Evolutionary conservation across 1,140 invertebrate genomes (phyloP).

Genomic region (Panagrolaimus sp.): DNA sequence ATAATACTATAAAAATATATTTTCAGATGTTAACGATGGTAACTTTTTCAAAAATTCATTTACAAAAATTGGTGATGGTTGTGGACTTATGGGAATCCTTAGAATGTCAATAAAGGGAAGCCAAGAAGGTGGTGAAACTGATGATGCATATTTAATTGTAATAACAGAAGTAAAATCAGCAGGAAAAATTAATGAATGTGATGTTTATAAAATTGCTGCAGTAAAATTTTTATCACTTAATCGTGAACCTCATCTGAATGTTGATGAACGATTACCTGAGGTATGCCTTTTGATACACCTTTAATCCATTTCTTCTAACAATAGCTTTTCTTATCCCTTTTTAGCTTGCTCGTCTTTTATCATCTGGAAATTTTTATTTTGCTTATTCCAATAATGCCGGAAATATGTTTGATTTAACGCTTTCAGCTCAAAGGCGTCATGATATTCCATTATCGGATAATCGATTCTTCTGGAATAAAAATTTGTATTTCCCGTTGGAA

Average conservation of each 20-base stretch:
- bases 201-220: constrained; percentile 52
- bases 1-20: too few relatives aligned
- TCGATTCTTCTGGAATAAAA: constrained; percentile 50
- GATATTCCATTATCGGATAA: constrained; percentile 25
- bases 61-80: constrained; percentile 49
- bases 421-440: constrained; percentile 42
- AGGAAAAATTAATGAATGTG: constrained; percentile 48
- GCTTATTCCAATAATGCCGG: constrained; percentile 30
- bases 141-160: constrained; percentile 45
- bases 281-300: constrained; percentile 24
- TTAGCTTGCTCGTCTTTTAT: constrained; percentile 54
- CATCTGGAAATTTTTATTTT: constrained; percentile 58
- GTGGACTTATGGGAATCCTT: constrained; percentile 52
- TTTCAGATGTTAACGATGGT: constrained; percentile 34
- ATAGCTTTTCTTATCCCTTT: constrained; percentile 20
- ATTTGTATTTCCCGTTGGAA: constrained; percentile 50
- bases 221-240: constrained; percentile 49
- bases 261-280: constrained; percentile 48
- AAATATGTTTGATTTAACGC: constrained; percentile 47
- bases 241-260: constrained; percentile 26
- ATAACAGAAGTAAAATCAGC: constrained; percentile 55
- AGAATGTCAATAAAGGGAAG: constrained; percentile 30
- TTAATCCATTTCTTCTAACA: too few relatives aligned
- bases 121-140: constrained; percentile 4
- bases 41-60: constrained; percentile 40